A percentile compares a stretch with the other conserved stretches of the same genome.
Conservation (phyloP, 2,797 vertebrate species). For the Danio kyathit region DNA sequence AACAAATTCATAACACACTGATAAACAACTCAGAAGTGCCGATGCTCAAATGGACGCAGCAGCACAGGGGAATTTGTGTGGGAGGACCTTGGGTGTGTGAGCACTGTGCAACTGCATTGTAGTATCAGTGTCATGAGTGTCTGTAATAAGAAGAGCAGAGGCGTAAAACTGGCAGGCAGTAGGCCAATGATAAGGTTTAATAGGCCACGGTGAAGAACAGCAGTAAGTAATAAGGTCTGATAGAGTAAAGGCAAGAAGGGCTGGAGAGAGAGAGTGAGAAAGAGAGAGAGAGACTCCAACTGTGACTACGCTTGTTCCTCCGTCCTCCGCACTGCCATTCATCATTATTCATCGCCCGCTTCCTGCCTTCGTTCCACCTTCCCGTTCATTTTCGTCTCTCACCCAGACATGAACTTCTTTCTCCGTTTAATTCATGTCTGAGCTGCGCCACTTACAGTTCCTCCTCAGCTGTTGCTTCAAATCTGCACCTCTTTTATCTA, state of each 20-base stretch:
- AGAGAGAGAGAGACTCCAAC: slow-evolving; percentile 47
- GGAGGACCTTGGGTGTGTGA: slow-evolving; percentile 21
- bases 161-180: slow-evolving; percentile 58
- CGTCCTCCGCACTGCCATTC: slow-evolving; percentile 53
- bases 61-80: slow-evolving; percentile 1
- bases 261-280: slow-evolving; percentile 25
- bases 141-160: slow-evolving; percentile 61
- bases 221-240: slow-evolving; percentile 62
- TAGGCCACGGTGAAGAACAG: slow-evolving; percentile 58
- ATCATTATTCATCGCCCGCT: slow-evolving; percentile 56
- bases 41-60: background rate
- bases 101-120: slow-evolving; percentile 46
- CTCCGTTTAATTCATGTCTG: slow-evolving; percentile 8
- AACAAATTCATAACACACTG: background rate
- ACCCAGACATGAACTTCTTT: slow-evolving; percentile 42
- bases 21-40: slow-evolving; percentile 5
- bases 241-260: slow-evolving; percentile 52
- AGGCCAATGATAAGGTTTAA: slow-evolving; percentile 63
- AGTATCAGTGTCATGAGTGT: slow-evolving; percentile 42
- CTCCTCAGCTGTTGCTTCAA: slow-evolving; percentile 31
- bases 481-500: slow-evolving; percentile 32
- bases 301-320: slow-evolving; percentile 57
- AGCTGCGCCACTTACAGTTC: background rate
- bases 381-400: slow-evolving; percentile 16
- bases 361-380: slow-evolving; percentile 45